Percentiles rank a stretch among this genome's conserved stretches.
These are phyloP conservation scores for Neostethus bicornis DNA, from an alignment of 2,797 vertebrate species.

Conservation along the genomic window DNA sequence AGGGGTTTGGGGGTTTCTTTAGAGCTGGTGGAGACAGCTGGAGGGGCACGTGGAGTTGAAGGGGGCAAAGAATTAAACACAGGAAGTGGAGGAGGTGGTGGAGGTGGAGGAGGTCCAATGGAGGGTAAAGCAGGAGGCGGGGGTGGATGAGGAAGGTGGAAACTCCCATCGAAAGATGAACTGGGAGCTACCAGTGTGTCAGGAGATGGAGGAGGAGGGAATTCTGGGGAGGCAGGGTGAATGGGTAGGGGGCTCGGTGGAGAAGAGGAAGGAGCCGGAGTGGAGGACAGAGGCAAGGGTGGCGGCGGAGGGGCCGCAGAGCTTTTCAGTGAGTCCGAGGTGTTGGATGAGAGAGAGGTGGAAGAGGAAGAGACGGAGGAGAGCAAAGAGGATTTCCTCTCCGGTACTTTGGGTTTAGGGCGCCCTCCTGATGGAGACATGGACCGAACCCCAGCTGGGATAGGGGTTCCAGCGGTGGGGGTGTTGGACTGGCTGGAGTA, in stretches of 20 bases:
- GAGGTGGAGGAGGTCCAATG: constrained; percentile 41
- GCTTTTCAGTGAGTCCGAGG: constrained; percentile 86
- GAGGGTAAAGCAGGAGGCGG: constrained; percentile 45
- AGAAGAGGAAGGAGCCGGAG: constrained; percentile 57
- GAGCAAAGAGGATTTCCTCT: constrained; percentile 96
- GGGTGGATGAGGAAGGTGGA: constrained; percentile 71
- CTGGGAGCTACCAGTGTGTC: constrained; percentile 75
- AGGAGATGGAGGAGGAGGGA: constrained; percentile 90
- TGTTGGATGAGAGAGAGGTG: constrained; percentile 95
- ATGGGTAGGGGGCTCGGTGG: constrained; percentile 49
- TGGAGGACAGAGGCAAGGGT: constrained; percentile 37
- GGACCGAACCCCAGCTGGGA: constrained; percentile 87
- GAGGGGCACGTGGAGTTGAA: constrained; percentile 71
- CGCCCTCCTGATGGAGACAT: constrained; percentile 86
- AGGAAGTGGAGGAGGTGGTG: constrained; percentile 67
- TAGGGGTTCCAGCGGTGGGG: constrained; percentile 93
- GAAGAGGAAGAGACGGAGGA: constrained; percentile 95
- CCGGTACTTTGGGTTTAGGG: constrained; percentile 91
- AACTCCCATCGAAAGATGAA: constrained; percentile 65
- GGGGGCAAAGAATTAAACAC: constrained; percentile 67
- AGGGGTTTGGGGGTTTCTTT: constrained; percentile 82
- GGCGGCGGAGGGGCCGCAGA: constrained; percentile 63
- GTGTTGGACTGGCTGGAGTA: constrained; percentile 99
- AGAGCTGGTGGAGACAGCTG: constrained; percentile 57
- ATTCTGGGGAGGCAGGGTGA: constrained; percentile 76